A percentile compares a stretch with the other conserved stretches of the same genome.
Conservation (phyloP, 2,113 vertebrate species). For the Sphyrna mokarran region DNA sequence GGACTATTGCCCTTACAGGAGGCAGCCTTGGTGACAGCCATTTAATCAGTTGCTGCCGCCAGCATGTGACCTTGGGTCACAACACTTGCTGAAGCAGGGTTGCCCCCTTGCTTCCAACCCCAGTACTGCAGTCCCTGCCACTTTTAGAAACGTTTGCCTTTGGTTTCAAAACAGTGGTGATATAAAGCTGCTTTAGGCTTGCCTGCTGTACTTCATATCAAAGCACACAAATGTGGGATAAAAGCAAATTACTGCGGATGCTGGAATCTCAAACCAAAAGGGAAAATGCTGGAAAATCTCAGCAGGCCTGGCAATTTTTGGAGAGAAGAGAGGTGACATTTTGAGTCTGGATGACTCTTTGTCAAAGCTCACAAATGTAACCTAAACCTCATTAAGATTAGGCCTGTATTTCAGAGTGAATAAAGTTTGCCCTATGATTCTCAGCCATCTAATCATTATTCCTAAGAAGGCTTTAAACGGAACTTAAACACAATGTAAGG, state of each 20-base stretch:
- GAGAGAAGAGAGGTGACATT: too few species aligned
- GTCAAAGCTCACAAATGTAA: too few species aligned
- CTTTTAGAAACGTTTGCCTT: background rate
- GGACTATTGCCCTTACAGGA: background rate
- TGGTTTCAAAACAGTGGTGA: background rate
- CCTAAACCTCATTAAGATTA: too few species aligned
- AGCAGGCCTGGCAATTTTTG: too few species aligned
- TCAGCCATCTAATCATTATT: background rate
- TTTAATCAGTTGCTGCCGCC: background rate
- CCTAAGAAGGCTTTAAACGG: background rate
- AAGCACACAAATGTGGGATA: background rate
- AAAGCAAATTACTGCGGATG: too few species aligned
- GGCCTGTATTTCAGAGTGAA: background rate
- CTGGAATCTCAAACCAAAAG: too few species aligned
- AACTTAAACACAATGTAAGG: too few species aligned
- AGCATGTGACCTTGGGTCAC: background rate
- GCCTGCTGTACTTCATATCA: background rate
- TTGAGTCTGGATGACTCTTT: too few species aligned
- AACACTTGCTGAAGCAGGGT: background rate
- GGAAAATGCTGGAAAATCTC: too few species aligned
- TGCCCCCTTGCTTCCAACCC: too few species aligned
- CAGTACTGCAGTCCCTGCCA: background rate
- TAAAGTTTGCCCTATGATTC: background rate
- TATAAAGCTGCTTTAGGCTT: background rate
- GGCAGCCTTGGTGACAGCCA: background rate